Conservation (phyloP, 2,888 invertebrate genomes). For the Meloe dianella region DNA sequence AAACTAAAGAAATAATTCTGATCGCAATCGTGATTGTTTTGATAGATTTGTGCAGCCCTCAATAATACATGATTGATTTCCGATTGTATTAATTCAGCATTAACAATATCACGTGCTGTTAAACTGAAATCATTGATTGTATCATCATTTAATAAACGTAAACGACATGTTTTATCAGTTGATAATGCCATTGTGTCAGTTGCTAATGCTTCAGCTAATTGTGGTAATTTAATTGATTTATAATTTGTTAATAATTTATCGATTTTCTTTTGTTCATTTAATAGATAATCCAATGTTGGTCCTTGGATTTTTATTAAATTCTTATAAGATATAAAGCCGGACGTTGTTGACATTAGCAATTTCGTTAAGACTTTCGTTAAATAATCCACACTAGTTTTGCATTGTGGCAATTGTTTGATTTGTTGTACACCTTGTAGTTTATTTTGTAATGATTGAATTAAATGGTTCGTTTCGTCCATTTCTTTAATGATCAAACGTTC, state of each 20-base stretch:
- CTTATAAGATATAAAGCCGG: constrained; percentile 58
- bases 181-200: constrained; percentile 71
- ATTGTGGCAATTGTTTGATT: constrained; percentile 56
- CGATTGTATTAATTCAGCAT: constrained; percentile 76
- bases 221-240: constrained; percentile 72
- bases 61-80: constrained; percentile 77
- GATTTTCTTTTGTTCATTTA: constrained; percentile 48
- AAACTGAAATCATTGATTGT: constrained; percentile 78
- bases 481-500: constrained; percentile 70
- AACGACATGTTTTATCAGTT: constrained; percentile 60
- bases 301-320: constrained; percentile 44
- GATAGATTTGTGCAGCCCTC: constrained; percentile 74
- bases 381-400: constrained; percentile 67
- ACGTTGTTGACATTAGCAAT: constrained; percentile 62
- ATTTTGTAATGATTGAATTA: constrained; percentile 74
- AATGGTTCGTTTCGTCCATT: constrained; percentile 77
- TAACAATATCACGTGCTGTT: constrained; percentile 76
- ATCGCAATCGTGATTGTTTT: constrained; percentile 62
- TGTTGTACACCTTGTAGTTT: constrained; percentile 66
- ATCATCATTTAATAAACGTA: constrained; percentile 65
- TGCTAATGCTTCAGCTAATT: constrained; percentile 73
- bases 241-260: constrained; percentile 59
- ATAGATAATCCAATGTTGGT: constrained; percentile 44
- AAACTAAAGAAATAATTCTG: constrained; percentile 67
- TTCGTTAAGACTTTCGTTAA: constrained; percentile 78